Base-by-base conservation (phyloP, 1,140 invertebrate genomes). In the Atopsyche davidsoni region DNA sequence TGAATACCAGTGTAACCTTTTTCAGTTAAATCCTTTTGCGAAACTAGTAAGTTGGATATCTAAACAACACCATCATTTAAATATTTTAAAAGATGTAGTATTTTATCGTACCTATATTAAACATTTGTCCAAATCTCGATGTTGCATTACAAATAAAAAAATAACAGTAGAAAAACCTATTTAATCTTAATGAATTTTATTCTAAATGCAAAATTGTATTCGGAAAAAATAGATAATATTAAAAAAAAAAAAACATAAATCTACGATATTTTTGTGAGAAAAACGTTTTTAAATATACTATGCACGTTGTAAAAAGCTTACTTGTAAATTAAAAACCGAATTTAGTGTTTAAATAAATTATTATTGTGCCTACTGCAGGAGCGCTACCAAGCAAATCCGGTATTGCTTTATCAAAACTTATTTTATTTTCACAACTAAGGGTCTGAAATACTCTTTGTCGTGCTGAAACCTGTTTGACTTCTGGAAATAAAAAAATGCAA, bases 341-440 rank as follows among this genome's bases (percentile, higher is more conserved):
- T 57, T 57, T 57, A 53, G 55, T 17, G 17, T 16, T 45, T 51
- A 53, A 57, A 39, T 32, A 35, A 46, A 57, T 57, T 57, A 47
- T 57, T 53, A 57, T 53, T 57, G 55, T 57, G 55, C 55, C 55
- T 57, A 50, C 53, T 50, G 55, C 55, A 53, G 49, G 31, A 44
- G n/a, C n/a, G n/a, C n/a, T n/a, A n/a, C n/a, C n/a, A n/a, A n/a
- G n/a, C n/a, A n/a, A n/a, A n/a, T n/a, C n/a, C n/a, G n/a, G n/a
- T n/a, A n/a, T n/a, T n/a, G n/a, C n/a, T n/a, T n/a, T n/a, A n/a
- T n/a, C n/a, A n/a, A n/a, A n/a, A n/a, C n/a, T n/a, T n/a, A n/a
- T n/a, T n/a, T n/a, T n/a, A n/a, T n/a, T n/a, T n/a, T n/a, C n/a
- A n/a, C n/a, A n/a, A n/a, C n/a, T n/a, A n/a, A n/a, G n/a, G n/a